phyloP scores from a whole-genome alignment of 2,888 invertebrate species.

The Drosophila maculinotata region DNA sequence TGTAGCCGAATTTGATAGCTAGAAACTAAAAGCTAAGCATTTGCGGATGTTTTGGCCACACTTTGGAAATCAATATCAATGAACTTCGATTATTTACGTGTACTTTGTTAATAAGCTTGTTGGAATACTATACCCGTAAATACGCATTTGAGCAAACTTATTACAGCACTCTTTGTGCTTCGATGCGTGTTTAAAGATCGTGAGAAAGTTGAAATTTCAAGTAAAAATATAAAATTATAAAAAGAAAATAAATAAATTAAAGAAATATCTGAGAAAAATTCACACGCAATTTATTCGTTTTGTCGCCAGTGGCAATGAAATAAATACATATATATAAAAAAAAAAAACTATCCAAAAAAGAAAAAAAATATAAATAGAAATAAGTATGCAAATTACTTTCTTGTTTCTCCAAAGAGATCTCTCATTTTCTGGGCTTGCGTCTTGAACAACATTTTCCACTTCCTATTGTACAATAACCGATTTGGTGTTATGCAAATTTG shows the following conservation, averaged over 20 bases:
- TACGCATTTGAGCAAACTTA: background rate
- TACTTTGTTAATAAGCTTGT: no score
- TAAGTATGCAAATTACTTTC: slow-evolving; percentile 51
- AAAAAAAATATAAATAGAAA: slow-evolving; percentile 2
- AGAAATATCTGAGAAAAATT: slow-evolving; percentile 40
- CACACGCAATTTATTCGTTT: slow-evolving; percentile 42
- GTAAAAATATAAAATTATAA: slow-evolving; percentile 14
- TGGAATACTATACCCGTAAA: background rate
- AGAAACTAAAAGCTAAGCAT: no score
- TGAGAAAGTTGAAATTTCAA: slow-evolving; percentile 43
- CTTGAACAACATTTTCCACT: slow-evolving; percentile 46
- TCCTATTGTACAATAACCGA: slow-evolving; percentile 56
- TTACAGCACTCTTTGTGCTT: slow-evolving; percentile 26
- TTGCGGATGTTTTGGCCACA: background rate
- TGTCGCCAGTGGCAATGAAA: slow-evolving; percentile 26
- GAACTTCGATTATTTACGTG: background rate
- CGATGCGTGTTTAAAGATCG: slow-evolving; percentile 38
- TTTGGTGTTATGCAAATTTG: slow-evolving; percentile 56
- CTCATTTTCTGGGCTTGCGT: background rate
- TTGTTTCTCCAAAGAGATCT: slow-evolving; percentile 13
- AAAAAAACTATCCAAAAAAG: background rate
- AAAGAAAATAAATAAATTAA: slow-evolving; percentile 12
- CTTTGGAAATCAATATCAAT: no score
- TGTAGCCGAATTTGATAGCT: slow-evolving; percentile 1
- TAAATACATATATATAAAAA: background rate